phyloP scores from a whole-genome alignment of 2,888 invertebrate species.

The Leucozona laternaria region DNA sequence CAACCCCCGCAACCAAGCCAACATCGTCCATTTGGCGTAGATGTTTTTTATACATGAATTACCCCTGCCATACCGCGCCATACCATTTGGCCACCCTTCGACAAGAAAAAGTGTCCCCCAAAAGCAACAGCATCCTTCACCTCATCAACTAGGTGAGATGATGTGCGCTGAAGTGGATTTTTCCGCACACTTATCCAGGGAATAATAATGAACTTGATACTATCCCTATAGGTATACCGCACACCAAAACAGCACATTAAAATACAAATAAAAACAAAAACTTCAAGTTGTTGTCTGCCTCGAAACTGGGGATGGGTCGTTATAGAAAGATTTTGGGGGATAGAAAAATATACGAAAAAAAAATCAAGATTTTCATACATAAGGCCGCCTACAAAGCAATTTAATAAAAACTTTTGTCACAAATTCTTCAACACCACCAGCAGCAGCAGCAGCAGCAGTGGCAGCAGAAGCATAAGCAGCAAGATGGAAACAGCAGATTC shows the following conservation, averaged over 20 bases:
- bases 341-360: not conserved
- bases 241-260: constrained; percentile 46
- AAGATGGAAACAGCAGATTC: not conserved
- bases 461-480: not conserved
- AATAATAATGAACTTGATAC: constrained; percentile 69
- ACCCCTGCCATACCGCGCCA: not conserved
- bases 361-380: constrained; percentile 38
- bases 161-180: constrained; percentile 69
- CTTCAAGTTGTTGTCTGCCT: constrained; percentile 56
- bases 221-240: constrained; percentile 21
- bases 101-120: constrained; percentile 30
- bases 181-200: constrained; percentile 69
- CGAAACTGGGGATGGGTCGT: not conserved
- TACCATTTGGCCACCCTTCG: not conserved
- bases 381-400: constrained; percentile 57
- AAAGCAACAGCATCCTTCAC: constrained; percentile 63
- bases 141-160: constrained; percentile 50
- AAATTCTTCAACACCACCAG: constrained; percentile 24
- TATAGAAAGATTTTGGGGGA: constrained; percentile 6
- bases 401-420: constrained; percentile 54
- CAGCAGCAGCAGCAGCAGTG: not conserved
- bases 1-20: not conserved
- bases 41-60: not conserved
- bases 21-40: not conserved
- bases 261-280: constrained; percentile 65